Conservation (phyloP, 2,113 vertebrate genomes). For the Cyanoramphus novaezelandiae region DNA sequence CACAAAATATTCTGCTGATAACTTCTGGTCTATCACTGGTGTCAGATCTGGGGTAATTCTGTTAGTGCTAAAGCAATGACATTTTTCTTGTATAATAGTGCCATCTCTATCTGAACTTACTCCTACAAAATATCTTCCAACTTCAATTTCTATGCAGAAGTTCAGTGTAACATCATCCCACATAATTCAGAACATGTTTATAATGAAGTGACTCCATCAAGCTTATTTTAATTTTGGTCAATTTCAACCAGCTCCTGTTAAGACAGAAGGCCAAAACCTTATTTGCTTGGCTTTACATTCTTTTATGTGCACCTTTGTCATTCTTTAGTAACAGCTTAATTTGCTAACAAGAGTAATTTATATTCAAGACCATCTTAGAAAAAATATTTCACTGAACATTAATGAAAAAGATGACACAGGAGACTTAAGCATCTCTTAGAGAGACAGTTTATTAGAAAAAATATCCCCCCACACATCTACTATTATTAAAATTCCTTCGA, state of each 20-base stretch:
- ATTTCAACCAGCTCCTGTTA: not conserved
- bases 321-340: constrained; percentile 13
- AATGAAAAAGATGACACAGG: constrained; percentile 19
- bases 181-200: not conserved
- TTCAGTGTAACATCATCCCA: not conserved
- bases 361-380: not conserved
- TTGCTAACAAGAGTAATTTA: constrained; percentile 15
- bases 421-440: not conserved
- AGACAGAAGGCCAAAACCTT: not conserved
- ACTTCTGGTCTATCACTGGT: not conserved
- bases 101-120: not conserved
- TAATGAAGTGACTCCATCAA: not conserved
- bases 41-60: not conserved
- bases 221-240: not conserved
- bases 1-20: not conserved
- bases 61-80: not conserved
- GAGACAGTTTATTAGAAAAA: not conserved
- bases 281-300: not conserved
- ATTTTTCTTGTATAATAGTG: not conserved
- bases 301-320: not conserved
- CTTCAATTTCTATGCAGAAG: not conserved
- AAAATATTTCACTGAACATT: constrained; percentile 30
- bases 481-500: constrained; percentile 12
- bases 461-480: not conserved
- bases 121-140: not conserved